Base-by-base conservation (phyloP, 2,888 invertebrate genomes). In the Polylopha cassiicola region DNA sequence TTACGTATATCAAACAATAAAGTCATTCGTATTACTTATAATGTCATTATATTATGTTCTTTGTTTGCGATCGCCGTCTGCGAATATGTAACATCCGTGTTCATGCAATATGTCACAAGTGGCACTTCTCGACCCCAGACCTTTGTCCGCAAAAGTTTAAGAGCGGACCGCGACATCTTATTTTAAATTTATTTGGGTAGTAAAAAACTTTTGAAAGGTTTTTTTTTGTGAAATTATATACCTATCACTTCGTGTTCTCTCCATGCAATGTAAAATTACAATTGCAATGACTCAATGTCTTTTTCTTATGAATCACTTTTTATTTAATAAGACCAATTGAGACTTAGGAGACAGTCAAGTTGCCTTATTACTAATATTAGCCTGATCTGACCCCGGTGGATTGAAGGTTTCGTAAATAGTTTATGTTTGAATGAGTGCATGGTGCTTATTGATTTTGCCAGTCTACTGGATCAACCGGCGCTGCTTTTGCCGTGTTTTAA, bases 401-500 rank as follows among this genome's bases (percentile, higher is more conserved):
- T 48, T 50, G 43, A 50, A 49, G 42, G 44, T 28, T 44, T 39
- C 51, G 50, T 70, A 48, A 62, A 65, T 67, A 59, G 37, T 65
- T 67, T 51, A 65, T 71, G 56, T 51, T 46, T 32, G 47, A 58
- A 46, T 30, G 51, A 58, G 46, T 58, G 58, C 55, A 57, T 42
- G 50, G 47, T 53, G 37, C 42, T 50, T 77, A 78, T 77, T 70
- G 74, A 77, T 77, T 73, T 66, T 65, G 50, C 56, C 50, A 58
- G 51, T 55, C 55, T 51, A 36, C 45, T 51, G 48, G 51, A 53
- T 45, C 47, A 43, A 14, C 31, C 48, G 53, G 50, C 61, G 54
- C 60, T 58, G 46, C 48, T 47, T 47, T 51, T 51, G 20, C 24
- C 30, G 8, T 33, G 23, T 17, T 29, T 18, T 3, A 22, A 17